A percentile compares a stretch with the other conserved stretches of the same genome.
Evolutionary conservation across 1,140 invertebrate species (phyloP).

Genomic region (Periplaneta americana): DNA sequence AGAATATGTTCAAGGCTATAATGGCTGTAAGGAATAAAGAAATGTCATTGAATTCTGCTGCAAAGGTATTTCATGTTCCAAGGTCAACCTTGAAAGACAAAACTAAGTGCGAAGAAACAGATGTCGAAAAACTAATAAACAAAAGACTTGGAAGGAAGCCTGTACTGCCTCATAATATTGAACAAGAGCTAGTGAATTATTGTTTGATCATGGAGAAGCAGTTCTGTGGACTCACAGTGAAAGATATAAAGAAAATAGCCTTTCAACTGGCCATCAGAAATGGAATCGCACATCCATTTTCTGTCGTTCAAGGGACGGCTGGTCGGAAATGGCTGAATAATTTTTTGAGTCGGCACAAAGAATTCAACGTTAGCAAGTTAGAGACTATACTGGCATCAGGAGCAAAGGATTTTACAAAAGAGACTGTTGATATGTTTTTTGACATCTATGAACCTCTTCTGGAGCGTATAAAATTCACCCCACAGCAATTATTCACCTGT

Average conservation of each 20-base stretch:
- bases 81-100: constrained; percentile 7
- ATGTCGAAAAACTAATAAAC: background rate
- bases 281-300: constrained; percentile 13
- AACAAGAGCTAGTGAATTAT: constrained; percentile 25
- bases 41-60: background rate
- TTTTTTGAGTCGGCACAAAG: background rate
- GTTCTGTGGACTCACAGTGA: constrained; percentile 24
- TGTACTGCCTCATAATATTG: constrained; percentile 22
- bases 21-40: background rate
- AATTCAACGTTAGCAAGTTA: background rate
- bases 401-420: background rate
- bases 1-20: background rate
- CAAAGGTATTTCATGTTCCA: constrained; percentile 2
- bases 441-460: background rate
- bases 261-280: constrained; percentile 28
- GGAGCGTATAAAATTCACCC: constrained; percentile 24
- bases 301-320: background rate
- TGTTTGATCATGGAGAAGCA: constrained; percentile 21
- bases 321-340: constrained; percentile 1
- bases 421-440: background rate
- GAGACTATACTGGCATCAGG: background rate
- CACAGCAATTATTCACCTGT: constrained; percentile 27
- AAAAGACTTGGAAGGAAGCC: constrained; percentile 17
- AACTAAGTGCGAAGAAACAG: background rate
- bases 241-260: constrained; percentile 23